Base-by-base conservation (phyloP, 2,888 invertebrate species). In the Protonemura montana region DNA sequence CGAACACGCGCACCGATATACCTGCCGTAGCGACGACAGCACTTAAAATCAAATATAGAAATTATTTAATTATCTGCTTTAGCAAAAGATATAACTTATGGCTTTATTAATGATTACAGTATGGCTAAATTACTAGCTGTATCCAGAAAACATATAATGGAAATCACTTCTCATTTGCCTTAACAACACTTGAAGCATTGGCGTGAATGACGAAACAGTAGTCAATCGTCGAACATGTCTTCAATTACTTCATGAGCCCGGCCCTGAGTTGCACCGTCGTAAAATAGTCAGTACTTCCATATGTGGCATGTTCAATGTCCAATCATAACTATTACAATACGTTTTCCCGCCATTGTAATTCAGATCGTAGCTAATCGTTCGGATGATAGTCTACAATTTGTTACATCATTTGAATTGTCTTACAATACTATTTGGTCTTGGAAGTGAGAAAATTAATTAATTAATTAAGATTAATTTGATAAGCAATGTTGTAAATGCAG, bases 401-500 rank as follows among this genome's bases (percentile, higher is more conserved):
- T 59, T 59, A 21, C 59, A 59, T 21, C 13, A 59, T 21, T 10
- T 21, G 13, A 13, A 59, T 59, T 59, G 59, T 59, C 21, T 59
- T 59, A 59, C 21, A 59, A 21, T 21, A 3, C 59, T 59, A 35
- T 35, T 41, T 59, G 59, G 59, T 59, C 59, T 59, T 13, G 59
- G 59, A 59, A 2, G 59, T 59, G 59, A 59, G 59, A 59, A 59
- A 59, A 59, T 59, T 59, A 59, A 35, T 35, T 35, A 35, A 35
- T 35, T 35, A 35, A 59, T 59, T 59, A 59, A 59, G 21, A 59
- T 59, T 59, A 21, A 21, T 21, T 59, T 59, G 59, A 21, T 21
- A 59, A 59, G 59, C 59, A 59, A 59, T 59, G 59, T 59, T 59
- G 59, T 13, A 59, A 59, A 59, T 59, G 59, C 59, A 59, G 59